A percentile compares a stretch with the other conserved stretches of the same genome.
phyloP scores from a whole-genome alignment of 2,888 invertebrate species.

The Papilio gigon region DNA sequence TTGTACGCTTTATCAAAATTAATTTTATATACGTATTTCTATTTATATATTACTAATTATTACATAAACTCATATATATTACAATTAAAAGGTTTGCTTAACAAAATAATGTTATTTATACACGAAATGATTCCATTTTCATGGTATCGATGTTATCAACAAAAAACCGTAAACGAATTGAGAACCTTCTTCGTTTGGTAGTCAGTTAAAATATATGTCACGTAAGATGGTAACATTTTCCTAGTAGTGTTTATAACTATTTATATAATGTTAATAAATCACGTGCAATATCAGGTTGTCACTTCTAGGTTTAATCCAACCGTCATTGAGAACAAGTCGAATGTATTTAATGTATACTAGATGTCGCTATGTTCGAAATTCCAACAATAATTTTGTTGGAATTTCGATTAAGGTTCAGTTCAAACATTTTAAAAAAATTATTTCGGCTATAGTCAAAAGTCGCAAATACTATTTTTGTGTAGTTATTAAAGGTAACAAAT shows the following conservation, averaged over 20 bases:
- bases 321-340: conserved; percentile 21
- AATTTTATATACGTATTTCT: neutral
- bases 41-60: neutral
- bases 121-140: neutral
- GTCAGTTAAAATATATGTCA: no score
- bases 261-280: conserved; percentile 14
- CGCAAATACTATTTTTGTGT: no score
- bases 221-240: conserved; percentile 16
- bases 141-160: neutral
- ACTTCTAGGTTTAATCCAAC: conserved; percentile 2
- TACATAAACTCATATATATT: no score
- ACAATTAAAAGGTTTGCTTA: neutral
- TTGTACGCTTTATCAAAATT: neutral
- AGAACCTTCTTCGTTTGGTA: no score
- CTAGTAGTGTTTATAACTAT: conserved; percentile 19
- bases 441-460: no score
- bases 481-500: no score
- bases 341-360: no score
- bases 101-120: neutral
- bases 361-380: no score
- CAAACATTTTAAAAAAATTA: no score
- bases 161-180: no score
- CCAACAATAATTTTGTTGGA: no score
- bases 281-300: conserved; percentile 1
- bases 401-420: no score